These are phyloP conservation scores for Lycaon pictus DNA, from an alignment of 2,113 vertebrate genomes.

Conservation along the genomic window DNA sequence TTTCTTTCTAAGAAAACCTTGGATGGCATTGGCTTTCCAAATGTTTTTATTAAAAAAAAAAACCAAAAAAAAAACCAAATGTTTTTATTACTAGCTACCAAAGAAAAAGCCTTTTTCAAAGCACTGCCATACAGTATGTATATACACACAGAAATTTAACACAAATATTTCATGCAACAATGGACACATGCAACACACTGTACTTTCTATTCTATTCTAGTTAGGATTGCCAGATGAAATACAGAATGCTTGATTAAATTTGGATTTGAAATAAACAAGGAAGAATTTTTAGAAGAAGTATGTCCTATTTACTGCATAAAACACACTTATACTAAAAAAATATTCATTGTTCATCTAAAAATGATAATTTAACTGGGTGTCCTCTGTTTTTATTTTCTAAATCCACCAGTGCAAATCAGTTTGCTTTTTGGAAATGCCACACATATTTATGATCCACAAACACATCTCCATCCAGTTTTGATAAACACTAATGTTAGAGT, in stretches of 20 bases:
- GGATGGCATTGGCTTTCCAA: constrained; percentile 9
- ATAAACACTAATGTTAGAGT: not conserved
- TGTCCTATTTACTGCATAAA: not conserved
- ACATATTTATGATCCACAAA: not conserved
- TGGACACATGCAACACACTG: not conserved
- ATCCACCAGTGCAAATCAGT: constrained; percentile 6
- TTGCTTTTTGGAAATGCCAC: constrained; percentile 8
- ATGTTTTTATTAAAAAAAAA: not conserved
- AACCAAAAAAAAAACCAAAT: not conserved
- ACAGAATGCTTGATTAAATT: constrained; percentile 23
- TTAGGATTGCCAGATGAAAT: not conserved
- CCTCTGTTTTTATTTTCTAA: constrained; percentile 40
- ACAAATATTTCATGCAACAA: constrained; percentile 34
- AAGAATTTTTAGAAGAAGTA: constrained; percentile 11
- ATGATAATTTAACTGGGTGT: not conserved
- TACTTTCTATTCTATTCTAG: constrained; percentile 1
- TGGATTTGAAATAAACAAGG: constrained; percentile 11
- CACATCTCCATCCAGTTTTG: not conserved
- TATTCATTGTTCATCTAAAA: constrained; percentile 36
- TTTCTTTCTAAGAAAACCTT: constrained; percentile 43
- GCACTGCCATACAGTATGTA: not conserved
- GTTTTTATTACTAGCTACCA: not conserved
- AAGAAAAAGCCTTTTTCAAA: constrained; percentile 2
- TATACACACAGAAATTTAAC: constrained; percentile 31
- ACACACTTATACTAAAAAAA: not conserved